phyloP scores from a whole-genome alignment of 2,797 vertebrate genomes.

The Pseudochirops cupreus region DNA sequence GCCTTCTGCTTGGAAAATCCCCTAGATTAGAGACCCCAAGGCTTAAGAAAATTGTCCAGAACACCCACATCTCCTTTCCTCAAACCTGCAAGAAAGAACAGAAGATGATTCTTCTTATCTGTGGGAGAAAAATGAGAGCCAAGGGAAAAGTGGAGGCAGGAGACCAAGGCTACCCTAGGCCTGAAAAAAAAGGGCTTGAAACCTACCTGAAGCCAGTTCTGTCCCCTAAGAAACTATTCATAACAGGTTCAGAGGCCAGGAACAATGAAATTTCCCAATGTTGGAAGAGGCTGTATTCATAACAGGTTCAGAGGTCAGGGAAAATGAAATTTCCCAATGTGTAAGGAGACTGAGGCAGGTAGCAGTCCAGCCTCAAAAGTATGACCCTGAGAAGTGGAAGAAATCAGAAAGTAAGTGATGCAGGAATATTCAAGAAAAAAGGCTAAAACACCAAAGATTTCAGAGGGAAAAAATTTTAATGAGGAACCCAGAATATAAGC shows the following conservation, averaged over 20 bases:
- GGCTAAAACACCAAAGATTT: not conserved
- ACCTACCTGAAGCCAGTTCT: not conserved
- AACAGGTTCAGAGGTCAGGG: not conserved
- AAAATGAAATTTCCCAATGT: not conserved
- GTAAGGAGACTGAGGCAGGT: not conserved
- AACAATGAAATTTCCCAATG: not conserved
- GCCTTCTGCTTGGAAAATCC: not conserved
- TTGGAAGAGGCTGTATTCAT: not conserved
- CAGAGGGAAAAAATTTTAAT: not conserved
- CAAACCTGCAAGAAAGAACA: not conserved
- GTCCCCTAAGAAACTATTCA: not conserved
- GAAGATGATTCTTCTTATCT: not conserved
- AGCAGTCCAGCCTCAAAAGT: too few species aligned
- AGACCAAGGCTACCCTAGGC: not conserved
- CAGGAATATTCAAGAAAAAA: not conserved
- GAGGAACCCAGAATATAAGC: not conserved
- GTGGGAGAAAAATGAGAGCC: not conserved
- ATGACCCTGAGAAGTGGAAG: too few species aligned
- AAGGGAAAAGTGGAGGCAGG: not conserved
- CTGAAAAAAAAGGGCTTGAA: not conserved
- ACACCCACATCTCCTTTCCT: not conserved
- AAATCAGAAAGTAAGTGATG: not conserved
- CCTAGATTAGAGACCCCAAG: not conserved
- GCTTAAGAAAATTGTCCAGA: not conserved
- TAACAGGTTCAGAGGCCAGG: not conserved